A percentile compares a stretch with the other conserved stretches of the same genome.
Conservation (phyloP, 2,113 vertebrate species). For the Smithornis capensis region DNA sequence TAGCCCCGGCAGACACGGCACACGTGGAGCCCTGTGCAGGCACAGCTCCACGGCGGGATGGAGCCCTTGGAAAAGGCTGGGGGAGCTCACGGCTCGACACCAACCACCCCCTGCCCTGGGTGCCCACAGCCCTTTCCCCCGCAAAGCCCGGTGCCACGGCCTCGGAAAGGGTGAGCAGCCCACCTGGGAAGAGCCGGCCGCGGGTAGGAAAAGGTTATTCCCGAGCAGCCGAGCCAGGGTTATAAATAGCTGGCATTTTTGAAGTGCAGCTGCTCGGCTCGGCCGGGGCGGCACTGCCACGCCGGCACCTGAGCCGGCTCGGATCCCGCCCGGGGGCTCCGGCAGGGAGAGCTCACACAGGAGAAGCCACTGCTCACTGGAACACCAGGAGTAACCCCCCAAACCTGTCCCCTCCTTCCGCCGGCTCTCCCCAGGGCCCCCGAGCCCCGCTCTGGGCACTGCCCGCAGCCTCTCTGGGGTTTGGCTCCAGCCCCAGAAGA, state of each 20-base stretch:
- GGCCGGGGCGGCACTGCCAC: background rate
- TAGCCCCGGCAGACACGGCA: background rate
- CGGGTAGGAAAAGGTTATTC: background rate
- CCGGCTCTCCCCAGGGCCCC: background rate
- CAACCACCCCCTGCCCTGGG: fast-evolving
- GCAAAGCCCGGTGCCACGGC: fast-evolving
- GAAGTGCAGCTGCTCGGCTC: conserved; percentile 43
- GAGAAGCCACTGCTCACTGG: background rate
- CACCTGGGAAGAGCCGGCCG: background rate
- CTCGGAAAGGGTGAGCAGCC: background rate
- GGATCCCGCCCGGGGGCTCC: background rate
- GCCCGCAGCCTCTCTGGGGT: fast-evolving
- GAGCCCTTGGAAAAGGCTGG: background rate
- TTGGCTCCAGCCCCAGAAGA: background rate
- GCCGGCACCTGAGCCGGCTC: conserved; percentile 24
- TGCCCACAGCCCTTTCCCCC: fast-evolving
- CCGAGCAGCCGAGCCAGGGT: background rate
- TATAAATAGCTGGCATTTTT: conserved; percentile 59
- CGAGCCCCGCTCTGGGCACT: fast-evolving
- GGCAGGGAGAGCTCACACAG: background rate
- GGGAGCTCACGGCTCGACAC: fast-evolving
- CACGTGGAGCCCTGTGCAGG: background rate
- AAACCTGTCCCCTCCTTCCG: background rate
- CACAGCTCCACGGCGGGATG: fast-evolving
- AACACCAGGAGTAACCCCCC: background rate